Conservation (phyloP, 2,113 vertebrate species). For the Motacilla alba region DNA sequence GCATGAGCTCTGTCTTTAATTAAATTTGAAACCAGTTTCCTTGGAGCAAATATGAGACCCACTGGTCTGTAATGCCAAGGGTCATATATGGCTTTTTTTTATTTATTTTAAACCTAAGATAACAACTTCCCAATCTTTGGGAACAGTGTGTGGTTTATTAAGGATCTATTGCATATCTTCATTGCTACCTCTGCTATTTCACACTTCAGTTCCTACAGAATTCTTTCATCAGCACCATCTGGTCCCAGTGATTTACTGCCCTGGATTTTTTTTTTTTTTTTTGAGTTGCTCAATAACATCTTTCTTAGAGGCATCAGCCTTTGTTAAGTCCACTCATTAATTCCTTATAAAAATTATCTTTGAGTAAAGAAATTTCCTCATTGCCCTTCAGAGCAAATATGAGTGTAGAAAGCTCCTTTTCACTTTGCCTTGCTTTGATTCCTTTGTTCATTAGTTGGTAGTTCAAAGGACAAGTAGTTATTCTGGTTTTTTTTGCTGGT, state of each 20-base stretch:
- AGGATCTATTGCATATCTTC: conserved; percentile 36
- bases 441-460: not conserved
- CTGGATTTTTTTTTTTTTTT: conserved; percentile 36
- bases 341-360: conserved; percentile 33
- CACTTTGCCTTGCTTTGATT: not conserved
- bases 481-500: not conserved
- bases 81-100: not conserved
- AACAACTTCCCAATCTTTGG: conserved; percentile 32
- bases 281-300: conserved; percentile 24
- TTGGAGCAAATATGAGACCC: not conserved
- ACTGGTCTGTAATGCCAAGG: not conserved
- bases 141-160: conserved; percentile 48
- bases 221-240: conserved; percentile 70
- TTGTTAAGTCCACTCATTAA: conserved; percentile 51
- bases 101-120: not conserved
- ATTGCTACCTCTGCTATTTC: conserved; percentile 53
- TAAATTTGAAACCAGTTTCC: not conserved
- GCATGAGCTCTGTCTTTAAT: conserved; percentile 27
- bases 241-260: conserved; percentile 63
- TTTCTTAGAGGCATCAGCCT: conserved; percentile 31
- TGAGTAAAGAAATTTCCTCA: conserved; percentile 17
- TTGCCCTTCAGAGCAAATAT: not conserved
- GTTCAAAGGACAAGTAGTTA: not conserved
- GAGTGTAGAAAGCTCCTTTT: not conserved
- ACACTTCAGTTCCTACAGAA: conserved; percentile 62